Conservation (phyloP, 2,113 vertebrate genomes). For the Sphaerodactylus townsendi region DNA sequence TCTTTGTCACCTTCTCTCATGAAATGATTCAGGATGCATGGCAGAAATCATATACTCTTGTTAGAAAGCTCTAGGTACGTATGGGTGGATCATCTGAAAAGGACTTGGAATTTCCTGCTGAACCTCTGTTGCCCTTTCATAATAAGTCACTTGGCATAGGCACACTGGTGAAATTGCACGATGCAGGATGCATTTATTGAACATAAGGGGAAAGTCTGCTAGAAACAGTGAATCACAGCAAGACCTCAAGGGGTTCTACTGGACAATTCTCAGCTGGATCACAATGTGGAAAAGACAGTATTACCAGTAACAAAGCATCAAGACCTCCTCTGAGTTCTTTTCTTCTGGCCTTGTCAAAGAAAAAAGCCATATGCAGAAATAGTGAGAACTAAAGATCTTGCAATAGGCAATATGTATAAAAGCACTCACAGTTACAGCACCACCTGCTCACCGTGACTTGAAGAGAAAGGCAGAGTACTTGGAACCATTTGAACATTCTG, state of each 20-base stretch:
- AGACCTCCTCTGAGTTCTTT: background rate
- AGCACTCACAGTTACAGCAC: background rate
- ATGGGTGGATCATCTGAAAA: too few relatives aligned
- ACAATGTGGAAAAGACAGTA: background rate
- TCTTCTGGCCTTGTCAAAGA: constrained; percentile 3
- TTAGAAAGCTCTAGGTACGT: too few relatives aligned
- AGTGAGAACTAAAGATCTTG: background rate
- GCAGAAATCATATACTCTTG: too few relatives aligned
- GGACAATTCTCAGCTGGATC: background rate
- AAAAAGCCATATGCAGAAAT: constrained; percentile 2
- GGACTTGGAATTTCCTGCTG: too few relatives aligned
- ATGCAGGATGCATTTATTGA: background rate
- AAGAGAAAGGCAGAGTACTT: background rate
- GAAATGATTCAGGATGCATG: too few relatives aligned
- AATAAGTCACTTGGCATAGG: background rate
- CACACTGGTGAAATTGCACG: background rate
- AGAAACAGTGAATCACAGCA: background rate
- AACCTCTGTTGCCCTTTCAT: background rate
- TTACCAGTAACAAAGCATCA: background rate
- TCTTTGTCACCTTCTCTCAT: too few relatives aligned
- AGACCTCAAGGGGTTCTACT: background rate
- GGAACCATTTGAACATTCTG: background rate
- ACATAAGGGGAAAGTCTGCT: background rate
- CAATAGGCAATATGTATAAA: constrained; percentile 12
- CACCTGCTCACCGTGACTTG: background rate